These are phyloP conservation scores for Thelaira solivaga DNA, from an alignment of 2,888 invertebrate genomes.

Conservation along the genomic window DNA sequence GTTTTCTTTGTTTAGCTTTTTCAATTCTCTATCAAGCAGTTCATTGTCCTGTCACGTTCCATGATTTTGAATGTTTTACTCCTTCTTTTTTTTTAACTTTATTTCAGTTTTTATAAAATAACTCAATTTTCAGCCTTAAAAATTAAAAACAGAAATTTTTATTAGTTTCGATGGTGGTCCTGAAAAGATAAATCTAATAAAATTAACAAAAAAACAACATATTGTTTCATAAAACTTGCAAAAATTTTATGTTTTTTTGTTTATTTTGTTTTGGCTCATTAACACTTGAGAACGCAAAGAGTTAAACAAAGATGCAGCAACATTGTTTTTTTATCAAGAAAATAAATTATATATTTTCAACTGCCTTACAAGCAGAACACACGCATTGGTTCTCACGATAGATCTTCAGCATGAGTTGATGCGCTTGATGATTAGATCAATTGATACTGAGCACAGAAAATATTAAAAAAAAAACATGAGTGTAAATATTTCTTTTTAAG, in stretches of 20 bases:
- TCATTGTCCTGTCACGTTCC: constrained; percentile 39
- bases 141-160: background rate
- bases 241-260: too few species aligned
- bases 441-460: constrained; percentile 41
- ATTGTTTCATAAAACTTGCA: too few species aligned
- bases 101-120: constrained; percentile 48
- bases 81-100: constrained; percentile 7
- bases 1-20: background rate
- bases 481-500: constrained; percentile 1
- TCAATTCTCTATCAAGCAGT: background rate
- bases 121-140: constrained; percentile 44
- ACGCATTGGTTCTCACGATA: constrained; percentile 74
- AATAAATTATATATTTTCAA: constrained; percentile 3
- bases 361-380: constrained; percentile 65
- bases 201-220: background rate
- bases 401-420: constrained; percentile 27
- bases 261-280: constrained; percentile 59
- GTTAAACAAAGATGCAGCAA: background rate
- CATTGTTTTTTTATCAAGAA: background rate
- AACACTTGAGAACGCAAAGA: constrained; percentile 43
- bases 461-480: constrained; percentile 1
- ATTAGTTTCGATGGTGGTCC: constrained; percentile 45
- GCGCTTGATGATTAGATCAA: constrained; percentile 49
- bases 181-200: background rate
- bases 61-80: background rate